These are phyloP conservation scores for Alethe castanea DNA, from an alignment of 2,113 vertebrate species.

Conservation along the genomic window DNA sequence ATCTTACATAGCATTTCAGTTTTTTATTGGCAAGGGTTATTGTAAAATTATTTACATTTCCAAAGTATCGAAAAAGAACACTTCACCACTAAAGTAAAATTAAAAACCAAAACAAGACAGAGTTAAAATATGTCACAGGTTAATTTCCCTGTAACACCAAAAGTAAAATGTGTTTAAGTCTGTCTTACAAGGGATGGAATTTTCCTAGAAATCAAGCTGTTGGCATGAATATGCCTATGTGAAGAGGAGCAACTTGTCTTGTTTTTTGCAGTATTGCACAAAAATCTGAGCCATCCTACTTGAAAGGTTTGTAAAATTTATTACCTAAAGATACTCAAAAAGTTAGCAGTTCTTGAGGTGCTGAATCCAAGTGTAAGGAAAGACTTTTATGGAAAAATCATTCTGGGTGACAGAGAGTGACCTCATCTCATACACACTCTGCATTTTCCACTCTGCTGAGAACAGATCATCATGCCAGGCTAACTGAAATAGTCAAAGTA, in stretches of 20 bases:
- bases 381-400: background rate
- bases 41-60: background rate
- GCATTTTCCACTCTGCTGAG: background rate
- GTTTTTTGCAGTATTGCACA: background rate
- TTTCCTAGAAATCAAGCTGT: conserved; percentile 12
- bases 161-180: background rate
- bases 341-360: background rate
- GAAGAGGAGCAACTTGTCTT: background rate
- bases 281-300: background rate
- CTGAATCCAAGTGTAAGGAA: background rate
- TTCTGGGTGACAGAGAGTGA: background rate
- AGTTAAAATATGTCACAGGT: background rate
- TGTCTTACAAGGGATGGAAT: background rate
- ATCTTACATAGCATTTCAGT: background rate
- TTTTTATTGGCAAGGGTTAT: background rate
- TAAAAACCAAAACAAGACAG: background rate
- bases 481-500: background rate
- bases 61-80: background rate
- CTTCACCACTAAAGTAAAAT: background rate
- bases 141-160: background rate
- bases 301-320: background rate
- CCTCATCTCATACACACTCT: background rate
- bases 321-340: background rate
- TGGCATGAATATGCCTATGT: background rate
- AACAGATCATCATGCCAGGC: background rate